Evolutionary conservation across 2,113 vertebrate genomes (phyloP), one percentile per base, ranked within the genome.

Genomic region (Cercocebus atys): DNA sequence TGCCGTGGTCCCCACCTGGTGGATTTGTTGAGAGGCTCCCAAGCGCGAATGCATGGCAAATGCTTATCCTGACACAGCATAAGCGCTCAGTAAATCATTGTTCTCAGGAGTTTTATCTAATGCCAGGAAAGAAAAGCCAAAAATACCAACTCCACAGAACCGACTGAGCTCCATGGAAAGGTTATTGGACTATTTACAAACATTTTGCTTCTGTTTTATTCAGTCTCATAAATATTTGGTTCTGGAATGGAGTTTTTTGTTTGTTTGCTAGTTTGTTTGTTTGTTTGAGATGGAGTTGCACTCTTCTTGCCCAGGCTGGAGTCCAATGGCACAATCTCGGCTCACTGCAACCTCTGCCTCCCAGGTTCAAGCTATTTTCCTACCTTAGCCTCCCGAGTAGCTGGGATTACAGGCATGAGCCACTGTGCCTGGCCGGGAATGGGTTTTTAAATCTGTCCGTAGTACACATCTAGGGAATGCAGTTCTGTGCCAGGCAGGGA

Each of bases 1-100:
- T 27, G 45, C 35, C 1, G 1, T 0, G 35, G 27, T 12, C 16
- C 47, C 16, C 57, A 1, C 22, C 18, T 0, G 45, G 40, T 0
- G 20, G 17, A 4, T 18, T 6, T 32, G 47, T 5, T 1, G 0
- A 66, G 79, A 50, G 59, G 40, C 50, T 25, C 38, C 59, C 23
- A 6, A 50, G 68, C 38, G 8, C 11, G 10, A 47, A 22, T 0
- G 12, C 35, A 0, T 8, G 2, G 40, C 12, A 11, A 76, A 18
- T 0, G 0, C 61, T 13, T 57, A 79, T 45, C 84, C 64, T 18
- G 32, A 45, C 6, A 4, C 3, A 8, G 0, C 22, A 14, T 1
- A 23, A 17, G 6, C 0, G 2, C 68, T 88, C 66, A 1, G 76
- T 3, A 22, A 38, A 50, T 35, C 8, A 6, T 0, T 13, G 23